These are phyloP conservation scores for Nephotettix cincticeps DNA, from an alignment of 1,140 invertebrate genomes.

Conservation along the genomic window DNA sequence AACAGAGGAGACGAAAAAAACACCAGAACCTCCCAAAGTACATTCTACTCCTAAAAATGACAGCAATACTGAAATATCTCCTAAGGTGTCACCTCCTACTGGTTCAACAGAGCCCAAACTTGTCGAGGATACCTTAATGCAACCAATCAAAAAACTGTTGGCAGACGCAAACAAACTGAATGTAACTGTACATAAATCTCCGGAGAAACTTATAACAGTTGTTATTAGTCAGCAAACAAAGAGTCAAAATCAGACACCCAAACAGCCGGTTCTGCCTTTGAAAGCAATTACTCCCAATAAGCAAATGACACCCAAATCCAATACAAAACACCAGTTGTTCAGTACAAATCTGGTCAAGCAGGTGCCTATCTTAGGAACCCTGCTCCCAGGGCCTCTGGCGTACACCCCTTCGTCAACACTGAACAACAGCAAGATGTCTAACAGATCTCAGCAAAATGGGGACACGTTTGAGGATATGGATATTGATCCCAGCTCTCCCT, in stretches of 20 bases:
- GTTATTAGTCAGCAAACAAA: constrained; percentile 29
- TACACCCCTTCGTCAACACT: constrained; percentile 26
- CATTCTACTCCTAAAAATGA: constrained; percentile 27
- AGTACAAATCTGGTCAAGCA: constrained; percentile 2
- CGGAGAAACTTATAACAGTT: constrained; percentile 25
- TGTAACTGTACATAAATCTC: constrained; percentile 29
- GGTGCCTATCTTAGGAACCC: neutral
- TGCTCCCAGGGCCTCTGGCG: constrained; percentile 8
- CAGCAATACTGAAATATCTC: constrained; percentile 17
- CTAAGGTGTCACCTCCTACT: constrained; percentile 36
- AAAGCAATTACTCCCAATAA: constrained; percentile 12
- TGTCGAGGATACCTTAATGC: constrained; percentile 2
- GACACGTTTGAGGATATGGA: constrained; percentile 35
- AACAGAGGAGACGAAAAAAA: constrained; percentile 28
- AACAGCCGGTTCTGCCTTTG: constrained; percentile 10
- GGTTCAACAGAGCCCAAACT: constrained; percentile 42
- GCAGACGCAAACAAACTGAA: constrained; percentile 20
- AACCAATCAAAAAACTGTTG: constrained; percentile 28
- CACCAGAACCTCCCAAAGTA: constrained; percentile 29
- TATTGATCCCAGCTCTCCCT: constrained; percentile 59
- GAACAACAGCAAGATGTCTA: constrained; percentile 27
- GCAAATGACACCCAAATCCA: constrained; percentile 14
- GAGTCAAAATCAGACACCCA: constrained; percentile 11
- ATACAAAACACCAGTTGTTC: constrained; percentile 19
- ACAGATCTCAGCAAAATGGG: constrained; percentile 21